phyloP scores from a whole-genome alignment of 1,140 invertebrate genomes.

The Cotesia vestalis region DNA sequence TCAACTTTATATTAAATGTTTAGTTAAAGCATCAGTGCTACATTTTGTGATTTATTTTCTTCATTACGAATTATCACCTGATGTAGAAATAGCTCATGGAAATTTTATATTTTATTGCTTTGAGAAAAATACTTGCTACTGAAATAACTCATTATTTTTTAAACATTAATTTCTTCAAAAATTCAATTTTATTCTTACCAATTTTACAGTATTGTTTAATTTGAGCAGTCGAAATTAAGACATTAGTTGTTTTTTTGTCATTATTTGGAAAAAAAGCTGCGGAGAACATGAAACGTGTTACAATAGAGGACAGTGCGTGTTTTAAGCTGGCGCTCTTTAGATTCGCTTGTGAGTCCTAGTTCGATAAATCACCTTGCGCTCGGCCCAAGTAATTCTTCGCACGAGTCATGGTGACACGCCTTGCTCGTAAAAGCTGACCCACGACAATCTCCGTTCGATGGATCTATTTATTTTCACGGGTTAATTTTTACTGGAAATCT shows the following conservation, averaged over 20 bases:
- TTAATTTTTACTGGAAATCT: too few species aligned
- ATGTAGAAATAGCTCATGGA: too few species aligned
- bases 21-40: slow-evolving; percentile 27
- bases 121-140: too few species aligned
- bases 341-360: slow-evolving; percentile 25
- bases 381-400: slow-evolving; percentile 27
- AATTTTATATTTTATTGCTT: too few species aligned
- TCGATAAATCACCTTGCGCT: slow-evolving; percentile 34
- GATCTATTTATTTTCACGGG: background rate
- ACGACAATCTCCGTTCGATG: slow-evolving; percentile 28
- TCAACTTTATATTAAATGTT: slow-evolving; percentile 37
- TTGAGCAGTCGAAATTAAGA: too few species aligned
- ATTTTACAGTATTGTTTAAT: too few species aligned
- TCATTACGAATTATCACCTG: background rate
- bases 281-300: background rate
- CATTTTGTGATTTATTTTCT: background rate
- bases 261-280: background rate
- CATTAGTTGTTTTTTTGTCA: too few species aligned
- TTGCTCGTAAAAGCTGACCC: slow-evolving; percentile 35
- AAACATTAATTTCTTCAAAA: too few species aligned
- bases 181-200: too few species aligned
- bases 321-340: slow-evolving; percentile 7
- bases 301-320: slow-evolving; percentile 9
- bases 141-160: too few species aligned
- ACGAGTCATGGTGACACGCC: slow-evolving; percentile 37